These are phyloP conservation scores for Tipula confusa DNA, from an alignment of 2,888 invertebrate species.

Conservation along the genomic window DNA sequence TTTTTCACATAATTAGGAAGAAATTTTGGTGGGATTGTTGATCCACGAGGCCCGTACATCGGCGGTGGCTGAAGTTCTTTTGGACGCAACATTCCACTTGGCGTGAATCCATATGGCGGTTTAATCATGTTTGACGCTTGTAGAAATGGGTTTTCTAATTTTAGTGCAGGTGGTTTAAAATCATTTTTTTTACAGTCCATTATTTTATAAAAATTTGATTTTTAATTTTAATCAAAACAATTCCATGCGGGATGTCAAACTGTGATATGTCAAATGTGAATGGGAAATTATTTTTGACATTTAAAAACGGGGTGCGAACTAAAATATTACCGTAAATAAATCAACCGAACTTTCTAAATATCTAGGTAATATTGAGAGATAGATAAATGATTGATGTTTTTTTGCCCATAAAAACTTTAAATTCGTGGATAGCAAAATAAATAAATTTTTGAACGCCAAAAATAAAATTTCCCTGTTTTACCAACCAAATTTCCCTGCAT, in stretches of 20 bases:
- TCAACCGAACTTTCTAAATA: not conserved
- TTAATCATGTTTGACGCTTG: not conserved
- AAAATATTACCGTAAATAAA: not conserved
- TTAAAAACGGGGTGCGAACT: not conserved
- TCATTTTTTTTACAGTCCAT: not conserved
- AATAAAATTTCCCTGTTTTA: not conserved
- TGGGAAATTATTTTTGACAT: not conserved
- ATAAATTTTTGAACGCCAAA: not conserved
- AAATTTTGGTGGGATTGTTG: conserved; percentile 45
- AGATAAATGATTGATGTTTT: too few species aligned
- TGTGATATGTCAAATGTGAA: not conserved
- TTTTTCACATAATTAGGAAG: conserved; percentile 35
- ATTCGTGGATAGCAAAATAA: not conserved
- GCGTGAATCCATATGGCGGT: conserved; percentile 42
- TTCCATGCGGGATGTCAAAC: not conserved
- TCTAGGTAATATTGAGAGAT: too few species aligned
- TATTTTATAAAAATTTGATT: too few species aligned
- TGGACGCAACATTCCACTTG: conserved; percentile 46
- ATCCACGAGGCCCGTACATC: conserved; percentile 47
- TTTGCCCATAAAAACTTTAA: too few species aligned
- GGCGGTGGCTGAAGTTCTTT: conserved; percentile 47
- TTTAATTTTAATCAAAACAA: not conserved
- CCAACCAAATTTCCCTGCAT: too few species aligned
- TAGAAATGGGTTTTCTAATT: not conserved
- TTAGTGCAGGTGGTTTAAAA: not conserved